A percentile compares a stretch with the other conserved stretches of the same genome.
Evolutionary conservation across 2,888 invertebrate species (phyloP).

Genomic region (Thecocarcelia acutangulata): DNA sequence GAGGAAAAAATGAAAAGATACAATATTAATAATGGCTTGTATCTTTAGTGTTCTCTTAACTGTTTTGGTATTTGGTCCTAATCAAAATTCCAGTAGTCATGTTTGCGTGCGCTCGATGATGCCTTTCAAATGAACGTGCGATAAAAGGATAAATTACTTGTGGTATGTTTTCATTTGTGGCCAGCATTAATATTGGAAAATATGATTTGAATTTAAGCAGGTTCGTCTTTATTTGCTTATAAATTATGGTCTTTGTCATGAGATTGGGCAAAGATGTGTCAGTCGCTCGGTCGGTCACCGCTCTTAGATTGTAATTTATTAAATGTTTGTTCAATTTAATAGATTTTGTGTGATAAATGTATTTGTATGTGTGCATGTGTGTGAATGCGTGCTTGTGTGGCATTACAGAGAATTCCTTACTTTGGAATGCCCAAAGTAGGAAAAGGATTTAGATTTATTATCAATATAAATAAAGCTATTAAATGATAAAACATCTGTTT

Average conservation of each 20-base stretch:
- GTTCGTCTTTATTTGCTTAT: neutral
- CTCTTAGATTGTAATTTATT: conserved; percentile 25
- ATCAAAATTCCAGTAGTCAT: conserved; percentile 80
- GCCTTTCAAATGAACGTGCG: conserved; percentile 65
- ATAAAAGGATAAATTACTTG: conserved; percentile 63
- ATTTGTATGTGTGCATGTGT: neutral
- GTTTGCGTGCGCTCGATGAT: conserved; percentile 65
- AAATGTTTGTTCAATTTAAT: conserved; percentile 26
- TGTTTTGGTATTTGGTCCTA: conserved; percentile 76
- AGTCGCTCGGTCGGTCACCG: conserved; percentile 14
- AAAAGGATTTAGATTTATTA: no score
- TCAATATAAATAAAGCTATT: no score
- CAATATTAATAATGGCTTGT: conserved; percentile 4
- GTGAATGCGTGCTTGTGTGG: neutral
- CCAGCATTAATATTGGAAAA: neutral
- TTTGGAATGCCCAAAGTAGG: neutral
- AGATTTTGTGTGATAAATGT: conserved; percentile 15
- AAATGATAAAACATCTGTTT: no score
- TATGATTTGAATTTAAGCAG: conserved; percentile 36
- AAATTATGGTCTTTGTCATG: conserved; percentile 29
- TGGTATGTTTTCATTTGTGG: conserved; percentile 19
- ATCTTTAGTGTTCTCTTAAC: conserved; percentile 60
- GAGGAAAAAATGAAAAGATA: neutral
- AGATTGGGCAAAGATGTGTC: neutral
- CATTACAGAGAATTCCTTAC: neutral